Conservation (phyloP, 2,113 vertebrate genomes). For the Ornithorhynchus anatinus region DNA sequence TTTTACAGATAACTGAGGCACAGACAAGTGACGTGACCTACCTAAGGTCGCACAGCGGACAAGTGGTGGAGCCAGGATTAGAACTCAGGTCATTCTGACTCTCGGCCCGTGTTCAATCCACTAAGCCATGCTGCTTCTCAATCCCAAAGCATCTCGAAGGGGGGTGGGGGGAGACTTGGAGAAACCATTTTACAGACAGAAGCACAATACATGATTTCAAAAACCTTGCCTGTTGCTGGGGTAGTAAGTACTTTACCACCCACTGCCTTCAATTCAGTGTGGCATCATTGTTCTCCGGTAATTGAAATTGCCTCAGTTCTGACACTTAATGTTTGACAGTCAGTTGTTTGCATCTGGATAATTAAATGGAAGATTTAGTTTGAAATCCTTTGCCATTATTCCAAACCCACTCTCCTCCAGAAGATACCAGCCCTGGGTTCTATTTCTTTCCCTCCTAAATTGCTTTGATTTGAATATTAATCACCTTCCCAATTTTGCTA, state of each 20-base stretch:
- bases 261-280: constrained; percentile 12
- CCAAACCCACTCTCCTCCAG: background rate
- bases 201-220: constrained; percentile 14
- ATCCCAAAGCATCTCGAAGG: no score
- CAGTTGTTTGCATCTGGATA: constrained; percentile 36
- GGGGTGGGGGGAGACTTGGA: no score
- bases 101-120: no score
- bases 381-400: constrained; percentile 27
- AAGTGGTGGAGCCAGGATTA: no score
- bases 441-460: background rate
- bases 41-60: no score
- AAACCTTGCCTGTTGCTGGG: background rate
- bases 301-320: constrained; percentile 42
- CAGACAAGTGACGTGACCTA: no score
- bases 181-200: background rate
- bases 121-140: no score
- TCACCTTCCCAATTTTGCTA: background rate
- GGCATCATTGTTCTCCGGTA: constrained; percentile 36
- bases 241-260: constrained; percentile 24
- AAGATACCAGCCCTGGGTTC: background rate
- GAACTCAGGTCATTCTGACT: no score
- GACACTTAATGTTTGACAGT: constrained; percentile 31
- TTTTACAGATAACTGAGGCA: no score
- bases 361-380: constrained; percentile 47
- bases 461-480: constrained; percentile 13